phyloP scores from a whole-genome alignment of 1,140 invertebrate species.

The Cherax quadricarinatus region DNA sequence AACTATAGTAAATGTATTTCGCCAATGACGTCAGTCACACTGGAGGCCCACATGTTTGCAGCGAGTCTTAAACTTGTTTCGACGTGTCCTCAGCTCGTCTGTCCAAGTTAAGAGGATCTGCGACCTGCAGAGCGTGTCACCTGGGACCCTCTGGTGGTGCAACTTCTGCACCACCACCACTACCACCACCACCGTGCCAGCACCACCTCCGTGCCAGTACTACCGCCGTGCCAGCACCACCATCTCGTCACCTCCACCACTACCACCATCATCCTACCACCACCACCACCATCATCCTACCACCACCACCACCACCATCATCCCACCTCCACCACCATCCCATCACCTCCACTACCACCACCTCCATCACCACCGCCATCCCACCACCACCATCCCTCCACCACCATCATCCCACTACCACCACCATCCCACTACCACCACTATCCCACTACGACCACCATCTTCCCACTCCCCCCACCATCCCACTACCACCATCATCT shows the following conservation, averaged over 20 bases:
- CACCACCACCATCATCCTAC: no score
- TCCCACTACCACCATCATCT: no score
- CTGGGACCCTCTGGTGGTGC: not conserved
- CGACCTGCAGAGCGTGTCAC: slow-evolving; percentile 24
- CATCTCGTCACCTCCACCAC: not conserved
- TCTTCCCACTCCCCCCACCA: no score
- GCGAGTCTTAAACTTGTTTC: slow-evolving; percentile 41
- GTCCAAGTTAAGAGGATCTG: slow-evolving; percentile 44
- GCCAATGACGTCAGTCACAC: slow-evolving; percentile 9
- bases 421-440: no score
- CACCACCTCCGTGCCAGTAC: not conserved
- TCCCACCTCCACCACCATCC: not conserved
- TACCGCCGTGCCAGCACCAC: not conserved
- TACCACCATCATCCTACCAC: no score
- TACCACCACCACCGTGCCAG: not conserved
- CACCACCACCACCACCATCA: no score
- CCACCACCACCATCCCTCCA: no score
- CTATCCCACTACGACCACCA: not conserved
- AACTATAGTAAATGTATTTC: not conserved
- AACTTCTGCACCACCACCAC: not conserved
- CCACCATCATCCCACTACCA: not conserved
- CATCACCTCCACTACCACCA: not conserved
- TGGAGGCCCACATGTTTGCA: slow-evolving; percentile 18
- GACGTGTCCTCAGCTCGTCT: slow-evolving; percentile 33
- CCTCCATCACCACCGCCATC: no score